phyloP scores from a whole-genome alignment of 1,140 invertebrate species.

The Copidosoma floridanum region DNA sequence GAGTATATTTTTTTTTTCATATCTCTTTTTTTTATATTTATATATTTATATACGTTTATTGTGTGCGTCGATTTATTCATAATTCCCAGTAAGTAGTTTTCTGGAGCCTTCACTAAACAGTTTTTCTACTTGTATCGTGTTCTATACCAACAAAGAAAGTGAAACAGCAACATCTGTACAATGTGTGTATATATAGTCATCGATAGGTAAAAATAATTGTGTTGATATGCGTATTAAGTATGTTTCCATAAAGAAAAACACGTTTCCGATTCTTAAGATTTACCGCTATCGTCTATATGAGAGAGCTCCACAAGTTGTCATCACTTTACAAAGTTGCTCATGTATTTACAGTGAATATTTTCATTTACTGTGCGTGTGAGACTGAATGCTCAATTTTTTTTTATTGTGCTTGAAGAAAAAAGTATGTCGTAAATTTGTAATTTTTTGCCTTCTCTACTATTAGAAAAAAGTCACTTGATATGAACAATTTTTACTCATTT shows the following conservation, averaged over 20 bases:
- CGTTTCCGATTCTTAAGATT: too few species aligned
- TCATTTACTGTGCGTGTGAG: conserved; percentile 6
- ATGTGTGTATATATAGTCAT: too few species aligned
- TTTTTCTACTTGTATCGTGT: too few species aligned
- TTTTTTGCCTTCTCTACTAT: neutral
- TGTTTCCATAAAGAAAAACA: too few species aligned
- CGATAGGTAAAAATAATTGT: too few species aligned
- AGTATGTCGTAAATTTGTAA: neutral
- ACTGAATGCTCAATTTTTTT: too few species aligned
- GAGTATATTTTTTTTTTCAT: neutral
- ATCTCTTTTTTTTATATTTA: neutral
- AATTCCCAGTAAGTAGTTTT: conserved; percentile 13
- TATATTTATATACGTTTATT: conserved; percentile 36
- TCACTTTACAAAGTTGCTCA: neutral
- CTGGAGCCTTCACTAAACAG: conserved; percentile 13
- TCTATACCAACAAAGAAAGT: too few species aligned
- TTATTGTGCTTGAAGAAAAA: neutral
- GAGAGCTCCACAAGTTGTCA: too few species aligned
- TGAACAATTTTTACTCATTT: neutral
- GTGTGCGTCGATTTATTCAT: conserved; percentile 50
- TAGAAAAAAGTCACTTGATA: neutral
- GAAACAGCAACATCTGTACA: too few species aligned
- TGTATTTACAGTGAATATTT: conserved; percentile 9
- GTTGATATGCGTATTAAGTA: too few species aligned
- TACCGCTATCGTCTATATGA: too few species aligned